These are phyloP conservation scores for Tetrapedia diversipes DNA, from an alignment of 2,888 invertebrate species.

Conservation along the genomic window DNA sequence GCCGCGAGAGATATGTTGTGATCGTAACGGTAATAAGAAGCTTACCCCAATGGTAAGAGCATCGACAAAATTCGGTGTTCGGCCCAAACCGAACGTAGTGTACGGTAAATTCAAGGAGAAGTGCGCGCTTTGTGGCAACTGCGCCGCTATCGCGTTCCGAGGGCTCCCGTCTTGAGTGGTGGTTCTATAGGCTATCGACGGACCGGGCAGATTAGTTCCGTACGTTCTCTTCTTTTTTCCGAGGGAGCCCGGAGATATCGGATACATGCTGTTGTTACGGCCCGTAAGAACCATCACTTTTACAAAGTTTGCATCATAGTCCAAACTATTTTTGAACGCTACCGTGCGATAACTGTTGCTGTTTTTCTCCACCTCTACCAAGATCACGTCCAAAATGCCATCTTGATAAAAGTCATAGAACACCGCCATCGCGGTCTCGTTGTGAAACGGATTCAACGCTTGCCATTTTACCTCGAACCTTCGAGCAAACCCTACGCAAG, in stretches of 20 bases:
- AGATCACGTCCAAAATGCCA: constrained; percentile 95
- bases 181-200: constrained; percentile 93
- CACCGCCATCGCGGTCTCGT: constrained; percentile 91
- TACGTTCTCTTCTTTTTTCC: constrained; percentile 91
- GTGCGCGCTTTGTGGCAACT: constrained; percentile 95
- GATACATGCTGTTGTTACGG: constrained; percentile 88
- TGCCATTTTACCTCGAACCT: constrained; percentile 92
- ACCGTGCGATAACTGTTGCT: constrained; percentile 85
- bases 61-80: constrained; percentile 99
- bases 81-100: constrained; percentile 97
- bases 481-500: constrained; percentile 87
- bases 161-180: constrained; percentile 93
- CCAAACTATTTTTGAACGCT: constrained; percentile 93
- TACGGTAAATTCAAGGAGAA: constrained; percentile 97
- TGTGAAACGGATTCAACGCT: constrained; percentile 88
- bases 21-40: too few relatives aligned
- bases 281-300: constrained; percentile 97
- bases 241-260: constrained; percentile 88
- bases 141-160: constrained; percentile 92
- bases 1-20: too few relatives aligned
- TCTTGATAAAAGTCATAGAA: constrained; percentile 98
- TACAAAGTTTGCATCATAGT: constrained; percentile 97
- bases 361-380: constrained; percentile 85
- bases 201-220: constrained; percentile 96
- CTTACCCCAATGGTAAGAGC: constrained; percentile 90